These are phyloP conservation scores for Lithosia quadra DNA, from an alignment of 2,888 invertebrate species.

Conservation along the genomic window DNA sequence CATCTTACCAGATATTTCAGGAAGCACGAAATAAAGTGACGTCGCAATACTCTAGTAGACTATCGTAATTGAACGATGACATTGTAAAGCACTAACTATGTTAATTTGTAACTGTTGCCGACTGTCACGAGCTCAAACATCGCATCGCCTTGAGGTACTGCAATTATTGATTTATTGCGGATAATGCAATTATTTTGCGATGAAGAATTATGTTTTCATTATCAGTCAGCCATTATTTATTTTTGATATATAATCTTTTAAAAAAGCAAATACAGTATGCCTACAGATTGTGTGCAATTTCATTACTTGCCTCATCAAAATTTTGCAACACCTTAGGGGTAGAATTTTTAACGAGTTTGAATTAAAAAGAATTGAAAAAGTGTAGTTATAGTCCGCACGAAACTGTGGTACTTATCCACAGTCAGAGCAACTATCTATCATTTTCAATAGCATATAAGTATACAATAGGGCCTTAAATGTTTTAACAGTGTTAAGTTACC, in stretches of 20 bases:
- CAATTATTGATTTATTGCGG: not conserved
- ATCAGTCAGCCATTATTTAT: not conserved
- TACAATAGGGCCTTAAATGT: too few relatives aligned
- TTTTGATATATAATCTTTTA: not conserved
- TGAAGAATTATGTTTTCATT: not conserved
- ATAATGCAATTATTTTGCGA: not conserved
- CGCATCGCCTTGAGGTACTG: not conserved
- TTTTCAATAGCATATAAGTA: too few relatives aligned
- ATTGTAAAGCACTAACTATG: not conserved
- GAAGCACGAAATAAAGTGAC: too few relatives aligned
- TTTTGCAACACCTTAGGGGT: not conserved
- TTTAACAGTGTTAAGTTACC: too few relatives aligned
- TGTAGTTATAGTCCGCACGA: too few relatives aligned
- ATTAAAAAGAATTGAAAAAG: too few relatives aligned
- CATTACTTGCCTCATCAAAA: not conserved
- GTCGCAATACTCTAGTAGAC: too few relatives aligned
- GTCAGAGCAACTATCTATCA: too few relatives aligned
- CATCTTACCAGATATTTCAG: too few relatives aligned
- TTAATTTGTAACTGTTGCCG: not conserved
- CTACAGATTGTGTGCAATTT: not conserved
- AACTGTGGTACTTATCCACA: too few relatives aligned
- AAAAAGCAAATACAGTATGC: not conserved
- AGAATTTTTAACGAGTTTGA: not conserved
- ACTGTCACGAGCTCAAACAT: not conserved
- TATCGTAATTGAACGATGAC: not conserved